Base-by-base conservation (phyloP, 2,888 invertebrate species). In the Nipponacmea schrenckii region DNA sequence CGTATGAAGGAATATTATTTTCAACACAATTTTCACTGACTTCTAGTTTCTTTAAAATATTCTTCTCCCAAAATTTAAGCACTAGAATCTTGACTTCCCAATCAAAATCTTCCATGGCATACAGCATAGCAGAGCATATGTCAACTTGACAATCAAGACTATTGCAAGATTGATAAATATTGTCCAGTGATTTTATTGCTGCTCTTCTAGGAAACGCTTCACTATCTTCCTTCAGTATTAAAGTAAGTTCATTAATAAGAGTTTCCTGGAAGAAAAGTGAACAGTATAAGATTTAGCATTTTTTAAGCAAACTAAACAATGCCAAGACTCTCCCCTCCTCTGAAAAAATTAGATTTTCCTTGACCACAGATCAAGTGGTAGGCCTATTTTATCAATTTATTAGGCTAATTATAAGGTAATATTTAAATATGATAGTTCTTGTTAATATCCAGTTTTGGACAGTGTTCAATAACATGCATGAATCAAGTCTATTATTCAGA, bases 51-150 rank as follows among this genome's bases (percentile, higher is more conserved):
- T 39, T 39, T 39, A 39, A 39, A 15, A 56, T 56, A 24, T 56
- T 56, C 14, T 64, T 64, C 17, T 77, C 71, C 77, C 82, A 79
- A 75, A 82, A 81, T 7, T 76, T 70, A 7, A 84, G 67, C 17
- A 74, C 78, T 26, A 67, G 67, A 8, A 80, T 70, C 67, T 85
- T 83, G 31, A 85, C 85, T 63, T 85, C 84, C 85, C 85, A 85
- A 74, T 85, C 85, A 78, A 83, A 81, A 70, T 85, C 85, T 4
- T 73, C 64, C 15, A 77, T 67, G 7, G 79, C 74, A n/a, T 44
- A 26, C 12, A 39, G 56, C 50, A 79, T 31, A 0, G 72, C 62
- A 12, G 68, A 31, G 44, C 64, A 68, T 64, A 73, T 45, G 12
- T 70, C 14, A 17, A 12, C 15, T 27, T 64, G 64, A n/a, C 44